A percentile compares a stretch with the other conserved stretches of the same genome.
phyloP scores from a whole-genome alignment of 1,140 invertebrate species.

The Pseudomyrmex cubaensis region DNA sequence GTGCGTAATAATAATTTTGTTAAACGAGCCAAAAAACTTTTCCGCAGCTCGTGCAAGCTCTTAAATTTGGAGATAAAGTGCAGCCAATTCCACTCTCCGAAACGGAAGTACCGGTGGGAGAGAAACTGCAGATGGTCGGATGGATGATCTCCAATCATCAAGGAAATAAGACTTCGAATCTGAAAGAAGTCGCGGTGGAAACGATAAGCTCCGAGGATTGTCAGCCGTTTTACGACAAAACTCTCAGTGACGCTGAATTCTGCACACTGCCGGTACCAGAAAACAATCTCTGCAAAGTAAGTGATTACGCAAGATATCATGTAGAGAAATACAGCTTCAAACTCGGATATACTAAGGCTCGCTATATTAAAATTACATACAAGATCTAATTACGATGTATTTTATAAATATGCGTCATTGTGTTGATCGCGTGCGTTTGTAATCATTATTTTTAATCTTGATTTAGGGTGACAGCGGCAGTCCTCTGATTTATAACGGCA shows the following conservation, averaged over 20 bases:
- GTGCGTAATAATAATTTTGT: not conserved
- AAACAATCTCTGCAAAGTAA: conserved; percentile 22
- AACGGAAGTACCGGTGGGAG: not conserved
- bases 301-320: not conserved
- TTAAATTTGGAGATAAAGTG: not conserved
- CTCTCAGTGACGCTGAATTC: conserved; percentile 2
- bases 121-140: conserved; percentile 2
- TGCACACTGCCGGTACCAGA: not conserved
- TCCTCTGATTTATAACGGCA: conserved; percentile 26
- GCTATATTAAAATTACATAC: too few species aligned
- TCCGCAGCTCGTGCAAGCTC: not conserved
- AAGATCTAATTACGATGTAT: not conserved
- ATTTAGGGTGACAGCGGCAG: conserved; percentile 40
- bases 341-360: not conserved
- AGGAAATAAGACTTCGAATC: not conserved
- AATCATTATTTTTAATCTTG: conserved; percentile 16
- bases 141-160: conserved; percentile 20
- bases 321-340: not conserved
- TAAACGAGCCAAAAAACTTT: not conserved
- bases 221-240: conserved; percentile 20
- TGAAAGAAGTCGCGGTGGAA: conserved; percentile 7
- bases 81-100: conserved; percentile 10
- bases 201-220: not conserved
- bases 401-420: not conserved
- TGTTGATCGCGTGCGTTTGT: not conserved